Conservation (phyloP, 2,113 vertebrate genomes). For the Sebastes fasciatus region DNA sequence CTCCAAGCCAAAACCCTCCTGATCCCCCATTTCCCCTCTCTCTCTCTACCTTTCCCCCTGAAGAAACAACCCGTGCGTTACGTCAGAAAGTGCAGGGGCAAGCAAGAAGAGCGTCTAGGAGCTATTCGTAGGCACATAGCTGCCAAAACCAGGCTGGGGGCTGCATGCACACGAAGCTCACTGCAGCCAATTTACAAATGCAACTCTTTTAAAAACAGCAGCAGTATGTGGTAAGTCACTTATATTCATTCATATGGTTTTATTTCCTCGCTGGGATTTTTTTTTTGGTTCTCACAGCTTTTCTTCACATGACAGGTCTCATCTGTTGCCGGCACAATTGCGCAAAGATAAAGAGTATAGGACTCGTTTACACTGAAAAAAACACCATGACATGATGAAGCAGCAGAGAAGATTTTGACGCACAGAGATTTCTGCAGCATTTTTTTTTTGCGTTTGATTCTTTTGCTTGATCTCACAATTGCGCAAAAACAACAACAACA, state of each 20-base stretch:
- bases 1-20: conserved; percentile 45
- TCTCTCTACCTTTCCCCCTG: conserved; percentile 78
- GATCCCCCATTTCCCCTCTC: conserved; percentile 51
- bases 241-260: conserved; percentile 65
- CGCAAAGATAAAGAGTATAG: conserved; percentile 63
- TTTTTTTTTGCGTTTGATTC: conserved; percentile 64
- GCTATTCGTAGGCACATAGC: conserved; percentile 80
- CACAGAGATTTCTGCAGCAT: conserved; percentile 66
- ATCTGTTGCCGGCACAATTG: conserved; percentile 71
- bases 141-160: conserved; percentile 80
- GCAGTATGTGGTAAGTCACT: conserved; percentile 80
- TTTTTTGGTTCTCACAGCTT: conserved; percentile 57
- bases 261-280: conserved; percentile 58
- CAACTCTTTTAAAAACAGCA: conserved; percentile 67
- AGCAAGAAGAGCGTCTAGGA: conserved; percentile 82
- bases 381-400: conserved; percentile 78
- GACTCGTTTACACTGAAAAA: conserved; percentile 57
- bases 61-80: conserved; percentile 80
- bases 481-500: conserved; percentile 42
- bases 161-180: conserved; percentile 78
- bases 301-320: conserved; percentile 80
- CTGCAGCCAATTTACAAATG: conserved; percentile 76
- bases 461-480: conserved; percentile 64
- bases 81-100: conserved; percentile 86
- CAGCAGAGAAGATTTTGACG: conserved; percentile 64